A percentile compares a stretch with the other conserved stretches of the same genome.
Evolutionary conservation across 30 jellyfish, hydroid and myxozoan genomes (phyloP).

Genomic region (Hydractinia echinata): DNA sequence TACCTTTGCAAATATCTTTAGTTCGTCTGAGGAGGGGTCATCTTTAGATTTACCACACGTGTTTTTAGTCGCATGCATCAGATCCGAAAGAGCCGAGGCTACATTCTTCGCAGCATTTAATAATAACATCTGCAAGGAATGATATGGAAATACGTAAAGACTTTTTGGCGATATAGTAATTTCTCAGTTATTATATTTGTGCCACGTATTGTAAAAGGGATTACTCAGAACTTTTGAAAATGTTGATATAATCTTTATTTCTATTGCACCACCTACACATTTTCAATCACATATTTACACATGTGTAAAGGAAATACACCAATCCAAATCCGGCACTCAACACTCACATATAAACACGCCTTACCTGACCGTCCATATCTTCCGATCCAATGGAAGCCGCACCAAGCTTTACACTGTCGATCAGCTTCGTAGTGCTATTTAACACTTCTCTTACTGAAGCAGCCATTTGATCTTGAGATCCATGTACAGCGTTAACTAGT

Average conservation of each 20-base stretch:
- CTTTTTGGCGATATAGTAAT: too few relatives aligned
- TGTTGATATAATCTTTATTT: too few relatives aligned
- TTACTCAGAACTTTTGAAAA: too few relatives aligned
- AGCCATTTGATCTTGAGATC: constrained; percentile 77
- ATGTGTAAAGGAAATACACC: too few relatives aligned
- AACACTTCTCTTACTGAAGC: constrained; percentile 68
- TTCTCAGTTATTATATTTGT: too few relatives aligned
- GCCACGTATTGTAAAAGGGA: too few relatives aligned
- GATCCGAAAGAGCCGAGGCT: constrained; percentile 65
- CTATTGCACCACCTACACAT: too few relatives aligned
- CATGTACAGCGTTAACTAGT: constrained; percentile 67
- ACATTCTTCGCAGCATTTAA: constrained; percentile 87
- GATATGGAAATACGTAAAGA: neutral
- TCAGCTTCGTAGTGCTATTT: constrained; percentile 52
- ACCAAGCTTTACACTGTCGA: constrained; percentile 66
- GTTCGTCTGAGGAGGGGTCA: constrained; percentile 62
- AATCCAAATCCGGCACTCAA: too few relatives aligned
- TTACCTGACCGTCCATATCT: constrained; percentile 85
- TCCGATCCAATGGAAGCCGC: constrained; percentile 89
- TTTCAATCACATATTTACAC: too few relatives aligned
- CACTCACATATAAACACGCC: too few relatives aligned
- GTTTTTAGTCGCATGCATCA: constrained; percentile 66
- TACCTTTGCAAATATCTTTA: constrained; percentile 79
- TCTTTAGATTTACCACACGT: constrained; percentile 56
- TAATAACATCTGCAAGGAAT: constrained; percentile 56